These are phyloP conservation scores for Embiotoca jacksoni DNA, from an alignment of 2,113 vertebrate species.

Conservation along the genomic window DNA sequence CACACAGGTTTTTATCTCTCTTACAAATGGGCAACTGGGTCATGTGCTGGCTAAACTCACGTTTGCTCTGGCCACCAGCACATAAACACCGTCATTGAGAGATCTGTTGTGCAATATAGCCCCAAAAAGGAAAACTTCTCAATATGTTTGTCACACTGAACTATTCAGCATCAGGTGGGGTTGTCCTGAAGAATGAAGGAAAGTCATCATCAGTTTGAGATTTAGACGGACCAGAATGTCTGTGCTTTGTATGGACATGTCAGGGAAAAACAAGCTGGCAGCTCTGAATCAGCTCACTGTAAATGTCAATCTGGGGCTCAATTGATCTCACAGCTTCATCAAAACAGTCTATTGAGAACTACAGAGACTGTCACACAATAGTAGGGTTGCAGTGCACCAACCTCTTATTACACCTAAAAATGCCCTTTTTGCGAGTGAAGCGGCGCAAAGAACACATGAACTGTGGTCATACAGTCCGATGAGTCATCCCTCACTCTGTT, in stretches of 20 bases:
- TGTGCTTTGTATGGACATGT: slow-evolving; percentile 33
- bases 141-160: slow-evolving; percentile 9
- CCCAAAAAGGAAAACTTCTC: neutral
- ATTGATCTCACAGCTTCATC: slow-evolving; percentile 14
- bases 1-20: slow-evolving; percentile 1
- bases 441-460: slow-evolving; percentile 37
- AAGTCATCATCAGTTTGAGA: neutral
- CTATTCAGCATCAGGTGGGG: neutral
- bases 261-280: neutral
- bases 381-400: slow-evolving; percentile 62
- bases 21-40: slow-evolving; percentile 7
- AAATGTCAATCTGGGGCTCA: slow-evolving; percentile 25
- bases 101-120: neutral
- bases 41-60: neutral
- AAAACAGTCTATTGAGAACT: slow-evolving; percentile 55
- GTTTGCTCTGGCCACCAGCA: neutral
- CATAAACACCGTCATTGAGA: slow-evolving; percentile 20
- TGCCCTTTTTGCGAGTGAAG: slow-evolving; percentile 50
- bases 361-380: slow-evolving; percentile 48
- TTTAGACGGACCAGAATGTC: neutral
- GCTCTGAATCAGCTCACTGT: slow-evolving; percentile 25
- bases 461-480: slow-evolving; percentile 40
- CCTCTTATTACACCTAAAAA: slow-evolving; percentile 76
- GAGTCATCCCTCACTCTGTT: slow-evolving; percentile 44
- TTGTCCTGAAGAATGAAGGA: neutral